phyloP scores from a whole-genome alignment of 2,113 vertebrate species.

The Zeus faber region DNA sequence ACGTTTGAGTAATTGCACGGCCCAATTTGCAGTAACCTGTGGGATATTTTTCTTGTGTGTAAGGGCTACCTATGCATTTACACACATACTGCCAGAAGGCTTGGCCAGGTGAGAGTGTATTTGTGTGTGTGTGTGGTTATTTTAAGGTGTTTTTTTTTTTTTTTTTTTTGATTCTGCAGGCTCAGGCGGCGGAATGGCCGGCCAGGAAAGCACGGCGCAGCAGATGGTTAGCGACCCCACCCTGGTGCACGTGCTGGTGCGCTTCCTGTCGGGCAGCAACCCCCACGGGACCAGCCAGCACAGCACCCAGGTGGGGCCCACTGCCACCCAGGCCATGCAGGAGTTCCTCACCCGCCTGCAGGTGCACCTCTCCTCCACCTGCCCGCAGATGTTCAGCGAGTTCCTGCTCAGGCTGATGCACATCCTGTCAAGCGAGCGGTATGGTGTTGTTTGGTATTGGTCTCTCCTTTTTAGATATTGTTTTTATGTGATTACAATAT shows the following conservation, averaged over 20 bases:
- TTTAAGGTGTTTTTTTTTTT: no score
- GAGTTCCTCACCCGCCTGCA: constrained; percentile 95
- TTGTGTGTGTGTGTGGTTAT: not conserved
- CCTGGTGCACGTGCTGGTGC: constrained; percentile 91
- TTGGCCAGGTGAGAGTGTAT: not conserved
- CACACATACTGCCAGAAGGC: not conserved
- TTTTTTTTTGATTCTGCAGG: no score
- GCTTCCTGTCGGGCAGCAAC: constrained; percentile 95
- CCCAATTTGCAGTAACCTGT: no score
- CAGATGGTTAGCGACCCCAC: constrained; percentile 95
- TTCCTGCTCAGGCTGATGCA: constrained; percentile 96
- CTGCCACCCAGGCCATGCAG: constrained; percentile 98
- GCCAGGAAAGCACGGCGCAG: constrained; percentile 94
- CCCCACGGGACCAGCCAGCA: constrained; percentile 96
- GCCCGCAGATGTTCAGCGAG: constrained; percentile 98
- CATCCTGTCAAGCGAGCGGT: constrained; percentile 97
- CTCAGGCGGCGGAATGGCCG: constrained; percentile 80
- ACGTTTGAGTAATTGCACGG: no score
- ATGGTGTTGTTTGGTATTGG: constrained; percentile 25
- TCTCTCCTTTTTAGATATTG: not conserved
- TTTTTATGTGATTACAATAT: no score
- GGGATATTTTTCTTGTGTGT: no score
- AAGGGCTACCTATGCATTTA: no score
- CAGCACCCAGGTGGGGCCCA: constrained; percentile 97
- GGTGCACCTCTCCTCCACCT: constrained; percentile 94